phyloP scores from a whole-genome alignment of 2,113 vertebrate species.

The Pampusana beccarii region DNA sequence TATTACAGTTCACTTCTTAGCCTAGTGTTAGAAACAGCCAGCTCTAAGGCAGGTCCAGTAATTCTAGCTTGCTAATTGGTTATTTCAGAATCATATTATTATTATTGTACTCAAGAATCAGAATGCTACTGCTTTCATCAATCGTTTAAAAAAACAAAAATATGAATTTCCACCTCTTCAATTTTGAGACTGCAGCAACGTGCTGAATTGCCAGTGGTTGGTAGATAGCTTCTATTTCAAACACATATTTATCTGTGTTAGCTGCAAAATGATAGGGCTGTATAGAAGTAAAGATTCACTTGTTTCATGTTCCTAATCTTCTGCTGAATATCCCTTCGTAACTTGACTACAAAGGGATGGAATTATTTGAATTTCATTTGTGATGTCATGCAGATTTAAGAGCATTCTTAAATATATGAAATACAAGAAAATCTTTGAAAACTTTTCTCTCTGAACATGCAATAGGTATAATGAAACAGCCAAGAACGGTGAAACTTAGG shows the following conservation, averaged over 20 bases:
- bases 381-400: not conserved
- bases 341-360: conserved; percentile 24
- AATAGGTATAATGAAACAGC: not conserved
- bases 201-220: conserved; percentile 44
- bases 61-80: conserved; percentile 32
- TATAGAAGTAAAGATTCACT: conserved; percentile 19
- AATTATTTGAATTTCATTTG: conserved; percentile 37
- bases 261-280: conserved; percentile 52
- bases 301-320: conserved; percentile 45
- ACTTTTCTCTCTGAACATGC: not conserved
- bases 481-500: not conserved
- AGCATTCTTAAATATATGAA: not conserved
- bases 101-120: not conserved
- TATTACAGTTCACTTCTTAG: not conserved
- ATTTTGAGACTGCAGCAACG: not conserved
- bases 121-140: conserved; percentile 11
- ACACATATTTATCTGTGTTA: conserved; percentile 54
- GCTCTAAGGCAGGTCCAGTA: conserved; percentile 5
- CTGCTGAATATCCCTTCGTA: conserved; percentile 21
- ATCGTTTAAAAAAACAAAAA: conserved; percentile 23
- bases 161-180: conserved; percentile 31
- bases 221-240: conserved; percentile 57
- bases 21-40: not conserved
- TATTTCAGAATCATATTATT: conserved; percentile 22
- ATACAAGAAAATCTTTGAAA: not conserved